phyloP scores from a whole-genome alignment of 92 coral and sea anemone species.

The Isaurus tuberculatus region DNA sequence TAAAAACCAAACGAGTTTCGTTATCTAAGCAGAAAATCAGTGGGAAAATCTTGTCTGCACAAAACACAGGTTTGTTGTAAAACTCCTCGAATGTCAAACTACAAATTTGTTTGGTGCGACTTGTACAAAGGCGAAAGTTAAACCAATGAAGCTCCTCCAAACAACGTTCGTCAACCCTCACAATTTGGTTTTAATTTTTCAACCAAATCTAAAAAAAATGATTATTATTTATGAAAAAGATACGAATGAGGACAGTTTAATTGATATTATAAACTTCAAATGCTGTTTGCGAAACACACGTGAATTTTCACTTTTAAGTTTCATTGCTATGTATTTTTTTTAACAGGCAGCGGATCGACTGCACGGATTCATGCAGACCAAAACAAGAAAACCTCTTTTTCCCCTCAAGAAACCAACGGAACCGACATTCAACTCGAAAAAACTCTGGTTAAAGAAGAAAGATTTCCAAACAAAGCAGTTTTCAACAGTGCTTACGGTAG shows the following conservation, averaged over 20 bases:
- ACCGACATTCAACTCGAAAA: background rate
- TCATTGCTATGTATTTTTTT: background rate
- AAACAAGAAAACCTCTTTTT: background rate
- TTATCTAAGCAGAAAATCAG: constrained; percentile 42
- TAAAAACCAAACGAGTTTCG: constrained; percentile 58
- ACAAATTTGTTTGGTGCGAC: background rate
- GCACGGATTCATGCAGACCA: background rate
- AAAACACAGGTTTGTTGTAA: constrained; percentile 36
- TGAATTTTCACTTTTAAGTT: background rate
- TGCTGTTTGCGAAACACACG: too few relatives aligned
- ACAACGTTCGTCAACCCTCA: background rate
- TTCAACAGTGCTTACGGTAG: constrained; percentile 25
- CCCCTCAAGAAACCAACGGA: background rate
- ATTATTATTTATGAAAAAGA: background rate
- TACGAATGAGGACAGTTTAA: too few relatives aligned
- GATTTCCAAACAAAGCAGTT: constrained; percentile 9
- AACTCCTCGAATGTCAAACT: background rate
- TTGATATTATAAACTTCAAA: too few relatives aligned
- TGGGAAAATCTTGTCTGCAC: constrained; percentile 6
- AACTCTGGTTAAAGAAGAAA: constrained; percentile 15
- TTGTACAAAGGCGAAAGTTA: background rate
- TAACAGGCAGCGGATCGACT: constrained; percentile 5
- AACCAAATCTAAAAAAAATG: too few relatives aligned
- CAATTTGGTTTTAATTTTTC: background rate
- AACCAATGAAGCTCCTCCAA: background rate